Evolutionary conservation across 2,113 vertebrate species (phyloP).

Genomic region (Saimiri boliviensis): DNA sequence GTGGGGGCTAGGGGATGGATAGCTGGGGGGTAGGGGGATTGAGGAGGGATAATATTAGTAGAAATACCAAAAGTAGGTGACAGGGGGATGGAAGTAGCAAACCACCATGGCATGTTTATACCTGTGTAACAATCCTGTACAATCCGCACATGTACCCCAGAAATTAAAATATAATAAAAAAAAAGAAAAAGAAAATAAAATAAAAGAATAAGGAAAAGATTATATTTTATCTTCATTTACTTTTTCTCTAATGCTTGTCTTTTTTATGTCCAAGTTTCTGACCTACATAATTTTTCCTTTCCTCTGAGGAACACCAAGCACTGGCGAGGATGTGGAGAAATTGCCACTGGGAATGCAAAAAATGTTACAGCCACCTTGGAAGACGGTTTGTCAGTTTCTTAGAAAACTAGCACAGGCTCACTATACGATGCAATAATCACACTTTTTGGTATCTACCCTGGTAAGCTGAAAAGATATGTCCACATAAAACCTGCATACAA

Average conservation of each 20-base stretch:
- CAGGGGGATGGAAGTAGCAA: too few species aligned
- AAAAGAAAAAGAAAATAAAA: too few species aligned
- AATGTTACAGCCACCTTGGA: not conserved
- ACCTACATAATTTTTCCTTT: not conserved
- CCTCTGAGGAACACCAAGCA: not conserved
- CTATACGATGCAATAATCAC: fast-evolving
- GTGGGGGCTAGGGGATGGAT: too few species aligned
- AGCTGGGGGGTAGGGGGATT: too few species aligned
- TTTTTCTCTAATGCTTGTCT: not conserved
- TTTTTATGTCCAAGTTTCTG: not conserved
- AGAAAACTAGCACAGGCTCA: not conserved
- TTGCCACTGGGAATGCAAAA: not conserved
- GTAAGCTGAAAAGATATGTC: not conserved
- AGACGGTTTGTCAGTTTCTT: not conserved
- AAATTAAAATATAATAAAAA: too few species aligned
- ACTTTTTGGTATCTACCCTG: not conserved
- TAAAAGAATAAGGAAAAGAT: not conserved
- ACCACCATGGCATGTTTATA: too few species aligned
- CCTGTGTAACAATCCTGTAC: too few species aligned
- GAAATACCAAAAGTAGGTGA: too few species aligned
- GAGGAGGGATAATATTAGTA: too few species aligned
- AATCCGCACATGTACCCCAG: too few species aligned
- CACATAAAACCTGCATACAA: not conserved
- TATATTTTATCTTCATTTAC: not conserved
- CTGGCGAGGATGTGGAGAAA: not conserved